Evolutionary conservation across 2,113 vertebrate species (phyloP).

Genomic region (Dascyllus trimaculatus): DNA sequence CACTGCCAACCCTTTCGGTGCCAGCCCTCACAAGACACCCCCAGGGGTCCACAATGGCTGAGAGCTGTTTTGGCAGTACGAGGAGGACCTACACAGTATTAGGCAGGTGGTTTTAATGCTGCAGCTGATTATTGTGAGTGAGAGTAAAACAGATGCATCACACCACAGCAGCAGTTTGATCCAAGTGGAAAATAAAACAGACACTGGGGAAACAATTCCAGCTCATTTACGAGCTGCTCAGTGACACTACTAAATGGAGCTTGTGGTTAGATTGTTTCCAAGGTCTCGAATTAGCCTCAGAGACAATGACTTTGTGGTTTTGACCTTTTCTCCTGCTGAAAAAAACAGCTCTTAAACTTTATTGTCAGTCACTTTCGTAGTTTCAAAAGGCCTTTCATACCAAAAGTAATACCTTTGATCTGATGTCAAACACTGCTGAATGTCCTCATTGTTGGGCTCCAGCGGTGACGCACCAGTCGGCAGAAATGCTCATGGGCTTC

Average conservation of each 20-base stretch:
- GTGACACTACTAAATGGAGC: background rate
- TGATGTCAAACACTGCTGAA: slow-evolving; percentile 13
- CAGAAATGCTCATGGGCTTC: slow-evolving; percentile 14
- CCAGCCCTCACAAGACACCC: too few species aligned
- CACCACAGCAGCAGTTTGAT: background rate
- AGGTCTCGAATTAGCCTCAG: slow-evolving; percentile 12
- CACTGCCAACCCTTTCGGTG: too few species aligned
- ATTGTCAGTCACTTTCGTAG: slow-evolving; percentile 1
- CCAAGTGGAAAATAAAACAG: background rate
- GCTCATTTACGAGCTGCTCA: background rate
- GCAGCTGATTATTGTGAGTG: too few species aligned
- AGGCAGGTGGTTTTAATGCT: too few species aligned
- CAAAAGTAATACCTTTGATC: background rate
- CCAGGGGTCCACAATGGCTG: too few species aligned
- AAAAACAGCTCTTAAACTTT: background rate
- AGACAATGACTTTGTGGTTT: background rate
- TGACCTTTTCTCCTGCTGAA: background rate
- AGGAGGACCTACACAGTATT: too few species aligned
- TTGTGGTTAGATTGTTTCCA: background rate
- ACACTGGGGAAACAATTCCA: background rate
- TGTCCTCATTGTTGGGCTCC: slow-evolving; percentile 10
- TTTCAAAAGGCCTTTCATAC: background rate
- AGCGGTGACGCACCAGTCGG: background rate
- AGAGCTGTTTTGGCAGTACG: too few species aligned
- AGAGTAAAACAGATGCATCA: background rate